Percentiles rank a stretch among this genome's conserved stretches.
phyloP scores from a whole-genome alignment of 2,113 vertebrate species.

The Leucopsar rothschildi region DNA sequence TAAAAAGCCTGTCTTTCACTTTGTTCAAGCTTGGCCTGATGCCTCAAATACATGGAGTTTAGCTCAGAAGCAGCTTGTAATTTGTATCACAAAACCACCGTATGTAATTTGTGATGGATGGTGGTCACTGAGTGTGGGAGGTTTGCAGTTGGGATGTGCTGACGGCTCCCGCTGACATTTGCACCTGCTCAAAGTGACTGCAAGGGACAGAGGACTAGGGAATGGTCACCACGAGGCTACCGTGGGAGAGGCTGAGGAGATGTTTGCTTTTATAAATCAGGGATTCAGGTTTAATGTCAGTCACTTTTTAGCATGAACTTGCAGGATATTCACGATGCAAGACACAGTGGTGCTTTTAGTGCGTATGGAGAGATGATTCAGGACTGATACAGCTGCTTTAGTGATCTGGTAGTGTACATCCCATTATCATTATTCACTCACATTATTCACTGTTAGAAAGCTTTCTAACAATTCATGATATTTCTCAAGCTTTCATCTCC shows the following conservation, averaged over 20 bases:
- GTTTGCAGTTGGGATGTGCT: not conserved
- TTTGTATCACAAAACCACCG: not conserved
- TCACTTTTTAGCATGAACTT: not conserved
- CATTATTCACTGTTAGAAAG: slow-evolving; percentile 31
- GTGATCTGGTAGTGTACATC: slow-evolving; percentile 3
- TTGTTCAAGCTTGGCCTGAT: slow-evolving; percentile 33
- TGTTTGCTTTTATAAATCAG: not conserved
- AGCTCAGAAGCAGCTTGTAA: not conserved
- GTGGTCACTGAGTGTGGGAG: not conserved
- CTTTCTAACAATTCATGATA: slow-evolving; percentile 41
- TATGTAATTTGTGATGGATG: not conserved
- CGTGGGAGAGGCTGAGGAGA: not conserved
- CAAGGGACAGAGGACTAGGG: not conserved
- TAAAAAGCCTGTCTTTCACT: slow-evolving; percentile 44
- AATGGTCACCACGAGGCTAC: not conserved
- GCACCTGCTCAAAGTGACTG: not conserved
- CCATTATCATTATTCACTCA: slow-evolving; percentile 1
- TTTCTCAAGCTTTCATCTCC: slow-evolving; percentile 24
- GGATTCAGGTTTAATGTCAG: not conserved
- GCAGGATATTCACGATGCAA: not conserved
- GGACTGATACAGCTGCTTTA: not conserved
- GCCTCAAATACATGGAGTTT: slow-evolving; percentile 2
- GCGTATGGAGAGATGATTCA: not conserved
- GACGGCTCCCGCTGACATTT: not conserved
- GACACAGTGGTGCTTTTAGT: not conserved